Evolutionary conservation across 2,797 vertebrate species (phyloP), one percentile per base, ranked within the genome.

Genomic region (Calcarius lapponicus): DNA sequence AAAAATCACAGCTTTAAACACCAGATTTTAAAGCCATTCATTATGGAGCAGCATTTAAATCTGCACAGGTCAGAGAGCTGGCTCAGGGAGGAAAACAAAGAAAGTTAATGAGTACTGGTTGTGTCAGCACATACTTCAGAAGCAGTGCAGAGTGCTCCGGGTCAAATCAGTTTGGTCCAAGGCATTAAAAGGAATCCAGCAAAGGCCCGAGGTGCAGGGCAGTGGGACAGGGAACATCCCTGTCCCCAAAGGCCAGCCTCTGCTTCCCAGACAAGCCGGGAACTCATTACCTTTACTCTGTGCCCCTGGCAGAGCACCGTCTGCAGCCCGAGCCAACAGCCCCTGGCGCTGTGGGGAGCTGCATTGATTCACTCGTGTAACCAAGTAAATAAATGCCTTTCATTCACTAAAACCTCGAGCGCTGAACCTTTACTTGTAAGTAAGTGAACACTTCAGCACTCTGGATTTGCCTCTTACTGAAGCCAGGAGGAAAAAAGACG

Each of bases 381-480:
- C 25, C 3, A 0, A 58, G 53, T 22, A 51, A 75, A 85, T 36
- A 75, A 75, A 54, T 0, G 47, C 10, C 28, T 58, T 75, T 62
- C 78, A 36, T 57, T 61, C 71, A 71, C 29, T 19, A 56, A 67
- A 81, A 31, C 28, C 43, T 19, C 9, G 13, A 79, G 51, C 5
- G 15, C 34, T 2, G 3, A 28, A n/a, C 7, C 24, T 64, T 62
- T 13, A n/a, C 3, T 2, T 5, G 0, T 0, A n/a, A 31, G 42
- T 0, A 31, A 12, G 20, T 4, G 40, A 80, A 42, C 17, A 2
- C 24, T 45, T 51, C 24, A 72, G 36, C 31, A 10, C 24, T 25
- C 40, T 9, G 38, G 54, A 17, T 54, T 60, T 17, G 22, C 36
- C 21, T 74, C 57, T 28, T 32, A 20, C 17, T 24, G 17, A 70